Conservation (phyloP, 2,888 invertebrate genomes). For the Ryuthela nishihirai region DNA sequence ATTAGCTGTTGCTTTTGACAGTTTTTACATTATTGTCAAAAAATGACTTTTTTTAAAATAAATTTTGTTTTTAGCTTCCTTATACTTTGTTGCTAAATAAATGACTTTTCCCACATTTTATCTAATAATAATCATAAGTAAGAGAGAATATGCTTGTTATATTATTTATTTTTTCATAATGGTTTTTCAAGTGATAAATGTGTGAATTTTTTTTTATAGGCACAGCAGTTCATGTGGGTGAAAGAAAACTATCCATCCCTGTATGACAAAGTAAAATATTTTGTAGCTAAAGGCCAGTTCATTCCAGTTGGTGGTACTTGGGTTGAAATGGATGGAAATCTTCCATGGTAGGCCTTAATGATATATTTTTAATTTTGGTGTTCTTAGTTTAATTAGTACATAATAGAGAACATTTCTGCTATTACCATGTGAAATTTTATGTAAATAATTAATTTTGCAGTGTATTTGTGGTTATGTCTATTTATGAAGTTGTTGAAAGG, state of each 20-base stretch:
- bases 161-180: background rate
- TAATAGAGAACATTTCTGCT: too few relatives aligned
- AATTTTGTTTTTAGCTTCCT: background rate
- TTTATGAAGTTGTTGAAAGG: too few relatives aligned
- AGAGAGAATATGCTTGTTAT: background rate
- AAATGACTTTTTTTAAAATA: background rate
- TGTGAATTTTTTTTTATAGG: constrained; percentile 46
- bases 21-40: background rate
- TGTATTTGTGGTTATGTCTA: background rate
- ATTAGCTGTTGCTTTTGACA: background rate
- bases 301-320: constrained; percentile 56
- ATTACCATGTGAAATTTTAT: background rate
- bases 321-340: constrained; percentile 56
- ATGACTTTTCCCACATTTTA: too few relatives aligned
- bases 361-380: background rate
- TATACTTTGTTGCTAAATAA: background rate
- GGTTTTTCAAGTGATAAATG: too few relatives aligned
- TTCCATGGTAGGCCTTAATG: constrained; percentile 45
- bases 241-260: constrained; percentile 53
- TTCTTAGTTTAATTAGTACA: too few relatives aligned
- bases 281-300: constrained; percentile 51
- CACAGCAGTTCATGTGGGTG: constrained; percentile 56
- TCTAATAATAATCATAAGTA: too few relatives aligned
- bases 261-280: constrained; percentile 51
- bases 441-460: background rate